These are phyloP conservation scores for Alaudala cheleensis DNA, from an alignment of 2,113 vertebrate species.

Conservation along the genomic window DNA sequence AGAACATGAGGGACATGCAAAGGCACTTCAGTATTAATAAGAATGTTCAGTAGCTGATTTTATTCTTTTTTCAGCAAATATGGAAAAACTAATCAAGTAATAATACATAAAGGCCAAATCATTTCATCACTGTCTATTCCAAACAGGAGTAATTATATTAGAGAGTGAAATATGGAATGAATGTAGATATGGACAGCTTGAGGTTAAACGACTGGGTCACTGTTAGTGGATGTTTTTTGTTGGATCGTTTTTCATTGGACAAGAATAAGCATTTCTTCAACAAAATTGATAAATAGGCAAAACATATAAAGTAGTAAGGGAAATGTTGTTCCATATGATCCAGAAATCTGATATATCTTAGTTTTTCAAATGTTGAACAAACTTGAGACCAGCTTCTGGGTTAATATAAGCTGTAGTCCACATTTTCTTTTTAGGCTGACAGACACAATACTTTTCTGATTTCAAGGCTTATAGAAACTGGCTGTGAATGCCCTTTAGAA, in stretches of 20 bases:
- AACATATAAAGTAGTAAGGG: background rate
- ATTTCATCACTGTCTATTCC: constrained; percentile 61
- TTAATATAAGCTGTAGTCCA: background rate
- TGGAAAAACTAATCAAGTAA: constrained; percentile 22
- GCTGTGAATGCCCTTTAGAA: background rate
- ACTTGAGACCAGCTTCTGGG: background rate
- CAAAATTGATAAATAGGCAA: background rate
- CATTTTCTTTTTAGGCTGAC: background rate
- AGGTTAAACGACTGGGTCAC: constrained; percentile 46
- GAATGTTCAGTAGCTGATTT: background rate
- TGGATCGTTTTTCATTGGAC: constrained; percentile 1
- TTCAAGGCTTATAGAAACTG: background rate
- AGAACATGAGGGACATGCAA: background rate
- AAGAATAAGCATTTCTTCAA: background rate
- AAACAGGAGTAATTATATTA: constrained; percentile 50
- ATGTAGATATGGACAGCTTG: background rate
- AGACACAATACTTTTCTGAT: background rate
- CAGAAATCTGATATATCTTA: background rate
- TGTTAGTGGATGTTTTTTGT: constrained; percentile 6
- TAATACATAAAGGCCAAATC: constrained; percentile 55
- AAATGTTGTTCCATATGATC: background rate
- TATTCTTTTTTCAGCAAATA: constrained; percentile 36
- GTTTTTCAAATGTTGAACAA: background rate
- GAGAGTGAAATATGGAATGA: constrained; percentile 11
- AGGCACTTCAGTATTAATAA: background rate